Base-by-base conservation (phyloP, 2,888 invertebrate species). In the Strigamia maritima region DNA sequence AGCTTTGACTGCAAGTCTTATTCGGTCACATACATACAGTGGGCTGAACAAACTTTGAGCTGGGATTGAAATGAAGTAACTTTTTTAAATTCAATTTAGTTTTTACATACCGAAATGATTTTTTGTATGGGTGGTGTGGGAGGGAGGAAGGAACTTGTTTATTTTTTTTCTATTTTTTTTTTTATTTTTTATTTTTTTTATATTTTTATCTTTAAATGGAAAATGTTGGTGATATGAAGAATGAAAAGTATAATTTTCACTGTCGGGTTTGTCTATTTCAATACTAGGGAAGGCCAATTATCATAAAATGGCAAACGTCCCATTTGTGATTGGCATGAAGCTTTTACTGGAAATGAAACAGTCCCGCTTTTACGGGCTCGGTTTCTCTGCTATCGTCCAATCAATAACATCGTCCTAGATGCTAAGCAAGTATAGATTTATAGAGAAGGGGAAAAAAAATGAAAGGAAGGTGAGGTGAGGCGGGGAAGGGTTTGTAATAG, bases 301-400 rank as follows among this genome's bases (percentile, higher is more conserved):
- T 28, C 70, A 70, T 70, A 70, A 70, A 70, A 70, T 70, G 70
- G 70, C 70, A 70, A 70, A 70, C 70, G 70, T 70, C 70, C 70
- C 70, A 28, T 70, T 28, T 28, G 70, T 70, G 70, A 70, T 70
- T 70, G 70, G 70, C 70, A 70, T 14, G 70, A 70, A 16, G 70
- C 70, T 70, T 70, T 70, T 70, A 70, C 70, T 70, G 70, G 70
- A 70, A 70, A 70, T 70, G 70, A 70, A 70, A 70, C 70, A 28
- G 70, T 70, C 70, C 70, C 28, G 70, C 70, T 70, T 70, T 70
- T 70, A 70, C 70, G 70, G 54, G 22, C 54, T 54, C 54, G 54
- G 70, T 28, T 70, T 70, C 28, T 26, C 70, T 28, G 16, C 70
- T 28, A 70, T 70, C 70, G 70, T 70, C 28, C 70, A 70, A 70